Evolutionary conservation across 1,140 invertebrate species (phyloP).

Genomic region (Procambarus virginalis): DNA sequence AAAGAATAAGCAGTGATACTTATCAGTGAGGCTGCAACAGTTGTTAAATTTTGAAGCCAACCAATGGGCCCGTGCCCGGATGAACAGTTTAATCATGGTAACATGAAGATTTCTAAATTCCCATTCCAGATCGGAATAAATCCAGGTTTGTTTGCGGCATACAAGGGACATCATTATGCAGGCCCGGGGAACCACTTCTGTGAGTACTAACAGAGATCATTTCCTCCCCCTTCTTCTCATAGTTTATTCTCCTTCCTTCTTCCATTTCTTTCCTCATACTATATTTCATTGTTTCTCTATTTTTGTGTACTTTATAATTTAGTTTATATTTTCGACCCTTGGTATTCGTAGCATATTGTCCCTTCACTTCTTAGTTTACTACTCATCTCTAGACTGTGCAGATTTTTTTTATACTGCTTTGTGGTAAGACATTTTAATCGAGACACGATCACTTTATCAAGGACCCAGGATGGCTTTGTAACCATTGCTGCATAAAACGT

Average conservation of each 20-base stretch:
- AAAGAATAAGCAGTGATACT: not conserved
- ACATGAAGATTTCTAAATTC: conserved; percentile 69
- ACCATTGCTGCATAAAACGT: not conserved
- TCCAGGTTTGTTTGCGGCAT: conserved; percentile 96
- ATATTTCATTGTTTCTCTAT: conserved; percentile 13
- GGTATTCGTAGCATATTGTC: not conserved
- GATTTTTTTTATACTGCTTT: not conserved
- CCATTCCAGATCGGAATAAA: conserved; percentile 93
- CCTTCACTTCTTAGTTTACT: not conserved
- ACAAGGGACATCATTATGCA: conserved; percentile 98
- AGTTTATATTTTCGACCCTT: not conserved
- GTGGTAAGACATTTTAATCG: not conserved
- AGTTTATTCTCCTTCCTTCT: not conserved
- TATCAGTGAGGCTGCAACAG: conserved; percentile 11
- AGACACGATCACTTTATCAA: not conserved
- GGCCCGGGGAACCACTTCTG: conserved; percentile 99
- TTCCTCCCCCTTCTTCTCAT: not conserved
- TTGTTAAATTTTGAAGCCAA: conserved; percentile 32
- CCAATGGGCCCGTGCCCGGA: conserved; percentile 66
- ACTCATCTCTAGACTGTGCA: not conserved
- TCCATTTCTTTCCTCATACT: not conserved
- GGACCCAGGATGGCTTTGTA: not conserved
- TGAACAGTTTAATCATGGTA: conserved; percentile 67
- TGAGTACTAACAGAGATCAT: conserved; percentile 75
- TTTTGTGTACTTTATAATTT: conserved; percentile 4